phyloP scores from a whole-genome alignment of 2,888 invertebrate species.

The Dinocampus coccinellae region DNA sequence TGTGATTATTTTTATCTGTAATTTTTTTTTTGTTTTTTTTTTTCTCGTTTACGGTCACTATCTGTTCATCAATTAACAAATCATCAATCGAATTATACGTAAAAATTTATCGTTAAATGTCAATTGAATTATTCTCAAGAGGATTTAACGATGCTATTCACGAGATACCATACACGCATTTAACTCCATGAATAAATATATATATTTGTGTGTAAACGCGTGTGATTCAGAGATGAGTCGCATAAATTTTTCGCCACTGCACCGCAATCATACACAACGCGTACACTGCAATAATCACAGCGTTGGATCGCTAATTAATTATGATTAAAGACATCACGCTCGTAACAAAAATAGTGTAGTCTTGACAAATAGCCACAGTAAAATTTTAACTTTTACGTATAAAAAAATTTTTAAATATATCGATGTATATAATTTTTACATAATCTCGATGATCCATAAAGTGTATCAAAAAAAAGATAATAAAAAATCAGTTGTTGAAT shows the following conservation, averaged over 20 bases:
- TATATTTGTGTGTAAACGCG: conserved; percentile 10
- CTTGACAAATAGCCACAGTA: conserved; percentile 43
- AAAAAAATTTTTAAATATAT: neutral
- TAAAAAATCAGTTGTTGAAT: neutral
- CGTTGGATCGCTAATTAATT: conserved; percentile 47
- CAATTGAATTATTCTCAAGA: neutral
- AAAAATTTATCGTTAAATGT: neutral
- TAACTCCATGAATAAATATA: neutral
- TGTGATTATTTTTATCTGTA: conserved; percentile 14
- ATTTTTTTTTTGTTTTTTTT: too few relatives aligned
- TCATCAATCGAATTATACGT: neutral
- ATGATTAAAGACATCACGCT: conserved; percentile 47
- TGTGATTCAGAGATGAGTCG: conserved; percentile 27
- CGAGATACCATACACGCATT: neutral
- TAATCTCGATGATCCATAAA: neutral
- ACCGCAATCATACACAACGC: conserved; percentile 35
- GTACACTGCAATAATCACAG: conserved; percentile 32
- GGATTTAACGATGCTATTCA: neutral
- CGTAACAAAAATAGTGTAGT: conserved; percentile 45
- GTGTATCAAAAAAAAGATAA: neutral
- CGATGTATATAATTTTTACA: neutral
- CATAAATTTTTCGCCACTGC: conserved; percentile 49
- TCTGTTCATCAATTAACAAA: neutral
- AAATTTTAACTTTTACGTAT: conserved; percentile 33
- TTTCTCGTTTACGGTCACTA: neutral